phyloP scores from a whole-genome alignment of 2,113 vertebrate genomes.

The Bos javanicus region DNA sequence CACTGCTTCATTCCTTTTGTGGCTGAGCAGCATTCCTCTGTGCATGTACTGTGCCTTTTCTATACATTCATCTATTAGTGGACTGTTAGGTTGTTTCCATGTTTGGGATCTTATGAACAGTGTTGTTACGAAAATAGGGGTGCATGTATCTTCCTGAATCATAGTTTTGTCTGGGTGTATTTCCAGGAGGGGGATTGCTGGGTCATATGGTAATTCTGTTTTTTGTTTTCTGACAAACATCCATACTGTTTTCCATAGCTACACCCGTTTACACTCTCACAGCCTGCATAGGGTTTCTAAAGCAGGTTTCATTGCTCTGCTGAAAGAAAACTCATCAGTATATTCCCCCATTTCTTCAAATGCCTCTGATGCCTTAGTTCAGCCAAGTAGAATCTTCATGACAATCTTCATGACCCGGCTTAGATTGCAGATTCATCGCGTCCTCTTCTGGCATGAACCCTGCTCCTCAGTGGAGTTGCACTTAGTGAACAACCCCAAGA shows the following conservation, averaged over 20 bases:
- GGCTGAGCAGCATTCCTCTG: background rate
- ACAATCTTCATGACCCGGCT: background rate
- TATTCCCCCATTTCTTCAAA: background rate
- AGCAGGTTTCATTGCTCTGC: background rate
- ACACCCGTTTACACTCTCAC: background rate
- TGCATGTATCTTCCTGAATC: background rate
- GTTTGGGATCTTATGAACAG: background rate
- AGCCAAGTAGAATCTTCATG: background rate
- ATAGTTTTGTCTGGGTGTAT: background rate
- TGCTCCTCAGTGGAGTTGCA: accelerated
- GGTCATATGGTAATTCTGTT: background rate
- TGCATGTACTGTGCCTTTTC: background rate
- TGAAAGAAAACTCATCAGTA: background rate
- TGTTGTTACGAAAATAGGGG: background rate
- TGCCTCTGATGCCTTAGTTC: background rate
- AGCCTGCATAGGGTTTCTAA: background rate
- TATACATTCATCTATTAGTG: background rate
- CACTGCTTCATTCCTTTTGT: background rate
- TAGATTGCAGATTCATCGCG: background rate
- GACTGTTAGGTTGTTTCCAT: background rate
- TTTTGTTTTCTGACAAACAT: background rate
- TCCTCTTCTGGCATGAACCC: background rate
- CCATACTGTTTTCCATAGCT: background rate
- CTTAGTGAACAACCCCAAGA: background rate
- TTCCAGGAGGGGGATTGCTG: background rate